These are phyloP conservation scores for Papilio polyxenes DNA, from an alignment of 1,140 invertebrate species.

Conservation along the genomic window DNA sequence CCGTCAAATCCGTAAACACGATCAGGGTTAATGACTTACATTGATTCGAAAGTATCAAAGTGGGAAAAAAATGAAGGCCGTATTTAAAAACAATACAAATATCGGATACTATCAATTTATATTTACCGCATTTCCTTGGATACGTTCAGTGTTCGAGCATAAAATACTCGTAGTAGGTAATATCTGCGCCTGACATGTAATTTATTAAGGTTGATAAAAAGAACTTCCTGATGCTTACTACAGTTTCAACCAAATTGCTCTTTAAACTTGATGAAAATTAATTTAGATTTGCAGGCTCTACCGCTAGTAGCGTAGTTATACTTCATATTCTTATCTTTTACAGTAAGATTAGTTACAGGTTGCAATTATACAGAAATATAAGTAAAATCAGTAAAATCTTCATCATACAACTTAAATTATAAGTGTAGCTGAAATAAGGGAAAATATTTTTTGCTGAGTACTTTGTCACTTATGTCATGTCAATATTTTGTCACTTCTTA, in stretches of 20 bases:
- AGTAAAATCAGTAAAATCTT: neutral
- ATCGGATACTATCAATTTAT: conserved; percentile 30
- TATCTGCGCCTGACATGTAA: conserved; percentile 25
- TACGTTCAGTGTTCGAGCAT: conserved; percentile 33
- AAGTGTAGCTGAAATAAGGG: neutral
- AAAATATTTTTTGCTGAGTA: too few species aligned
- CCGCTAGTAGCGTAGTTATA: neutral
- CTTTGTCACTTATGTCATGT: too few species aligned
- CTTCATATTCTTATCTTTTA: too few species aligned
- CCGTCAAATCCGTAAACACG: conserved; percentile 48
- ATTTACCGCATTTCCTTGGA: conserved; percentile 33
- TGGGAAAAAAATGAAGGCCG: conserved; percentile 45
- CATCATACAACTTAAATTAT: neutral
- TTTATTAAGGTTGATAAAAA: conserved; percentile 36
- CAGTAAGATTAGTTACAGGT: neutral
- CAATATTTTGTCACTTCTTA: neutral
- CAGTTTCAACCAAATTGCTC: conserved; percentile 18
- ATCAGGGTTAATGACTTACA: conserved; percentile 59
- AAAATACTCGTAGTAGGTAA: conserved; percentile 35
- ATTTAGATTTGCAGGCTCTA: neutral
- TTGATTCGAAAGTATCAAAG: conserved; percentile 49
- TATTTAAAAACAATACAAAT: conserved; percentile 52
- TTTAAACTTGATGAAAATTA: neutral
- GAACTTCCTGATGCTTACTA: conserved; percentile 38
- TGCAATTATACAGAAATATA: neutral